Evolutionary conservation across 2,113 vertebrate genomes (phyloP).

Genomic region (Uria lomvia): DNA sequence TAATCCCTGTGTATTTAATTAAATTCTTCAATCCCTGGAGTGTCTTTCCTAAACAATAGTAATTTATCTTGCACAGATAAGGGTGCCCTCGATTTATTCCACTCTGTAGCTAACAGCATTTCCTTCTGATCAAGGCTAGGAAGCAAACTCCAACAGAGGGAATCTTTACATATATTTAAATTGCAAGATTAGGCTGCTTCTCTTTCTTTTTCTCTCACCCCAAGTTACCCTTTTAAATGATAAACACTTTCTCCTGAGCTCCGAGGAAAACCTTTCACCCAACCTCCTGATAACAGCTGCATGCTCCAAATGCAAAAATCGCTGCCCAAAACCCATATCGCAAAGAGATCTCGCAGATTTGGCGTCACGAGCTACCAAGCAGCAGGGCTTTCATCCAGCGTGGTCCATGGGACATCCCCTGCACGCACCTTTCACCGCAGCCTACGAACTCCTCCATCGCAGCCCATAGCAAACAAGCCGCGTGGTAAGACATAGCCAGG

Average conservation of each 20-base stretch:
- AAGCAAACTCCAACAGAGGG: slow-evolving; percentile 47
- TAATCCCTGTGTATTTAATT: slow-evolving; percentile 76
- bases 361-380: background rate
- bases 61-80: slow-evolving; percentile 74
- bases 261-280: slow-evolving; percentile 25
- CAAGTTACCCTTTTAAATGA: slow-evolving; percentile 32
- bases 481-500: rapidly evolving
- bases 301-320: background rate
- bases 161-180: slow-evolving; percentile 56
- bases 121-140: slow-evolving; percentile 60
- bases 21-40: slow-evolving; percentile 72
- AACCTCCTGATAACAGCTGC: background rate
- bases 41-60: slow-evolving; percentile 74
- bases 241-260: background rate
- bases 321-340: background rate
- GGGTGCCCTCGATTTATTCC: slow-evolving; percentile 70
- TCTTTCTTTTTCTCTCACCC: slow-evolving; percentile 29
- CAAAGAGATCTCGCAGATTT: background rate
- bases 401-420: background rate
- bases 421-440: background rate
- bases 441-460: background rate
- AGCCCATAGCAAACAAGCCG: background rate
- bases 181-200: slow-evolving; percentile 38
- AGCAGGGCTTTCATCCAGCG: background rate
- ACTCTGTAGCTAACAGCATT: slow-evolving; percentile 59